phyloP scores from a whole-genome alignment of 2,888 invertebrate species.

The Megaustenia siamemsis region DNA sequence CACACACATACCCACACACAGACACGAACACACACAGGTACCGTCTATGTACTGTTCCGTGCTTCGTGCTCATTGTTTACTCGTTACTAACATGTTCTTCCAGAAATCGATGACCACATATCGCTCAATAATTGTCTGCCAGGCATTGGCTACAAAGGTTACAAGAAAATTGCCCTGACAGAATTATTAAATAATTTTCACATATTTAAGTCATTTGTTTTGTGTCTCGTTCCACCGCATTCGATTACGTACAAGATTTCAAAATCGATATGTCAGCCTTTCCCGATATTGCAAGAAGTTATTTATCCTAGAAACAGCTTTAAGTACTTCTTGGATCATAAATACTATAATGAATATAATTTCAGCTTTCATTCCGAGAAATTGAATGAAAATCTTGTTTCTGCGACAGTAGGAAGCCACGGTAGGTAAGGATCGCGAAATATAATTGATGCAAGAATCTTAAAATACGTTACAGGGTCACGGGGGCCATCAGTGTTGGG shows the following conservation, averaged over 20 bases:
- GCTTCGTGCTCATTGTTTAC: background rate
- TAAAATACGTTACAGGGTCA: too few species aligned
- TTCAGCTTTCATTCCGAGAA: background rate
- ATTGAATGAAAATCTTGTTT: background rate
- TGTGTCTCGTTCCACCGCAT: constrained; percentile 17
- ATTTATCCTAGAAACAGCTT: constrained; percentile 32
- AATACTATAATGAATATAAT: constrained; percentile 23
- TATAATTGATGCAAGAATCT: too few species aligned
- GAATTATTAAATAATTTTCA: constrained; percentile 45
- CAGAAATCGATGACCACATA: constrained; percentile 23
- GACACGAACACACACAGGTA: too few species aligned
- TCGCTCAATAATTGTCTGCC: constrained; percentile 37
- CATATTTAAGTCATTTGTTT: constrained; percentile 39
- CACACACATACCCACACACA: too few species aligned
- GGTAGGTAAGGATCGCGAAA: too few species aligned
- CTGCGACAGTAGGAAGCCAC: too few species aligned
- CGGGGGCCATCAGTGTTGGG: too few species aligned
- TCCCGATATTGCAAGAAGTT: constrained; percentile 21
- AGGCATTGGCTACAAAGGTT: constrained; percentile 37
- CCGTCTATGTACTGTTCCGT: background rate
- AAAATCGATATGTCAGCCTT: constrained; percentile 40
- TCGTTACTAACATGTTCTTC: background rate
- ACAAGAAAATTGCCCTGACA: constrained; percentile 23
- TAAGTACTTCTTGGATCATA: background rate
- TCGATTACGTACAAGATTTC: constrained; percentile 28